Evolutionary conservation across 2,888 invertebrate species (phyloP), one percentile per base, ranked within the genome.

Genomic region (Noctua comes): DNA sequence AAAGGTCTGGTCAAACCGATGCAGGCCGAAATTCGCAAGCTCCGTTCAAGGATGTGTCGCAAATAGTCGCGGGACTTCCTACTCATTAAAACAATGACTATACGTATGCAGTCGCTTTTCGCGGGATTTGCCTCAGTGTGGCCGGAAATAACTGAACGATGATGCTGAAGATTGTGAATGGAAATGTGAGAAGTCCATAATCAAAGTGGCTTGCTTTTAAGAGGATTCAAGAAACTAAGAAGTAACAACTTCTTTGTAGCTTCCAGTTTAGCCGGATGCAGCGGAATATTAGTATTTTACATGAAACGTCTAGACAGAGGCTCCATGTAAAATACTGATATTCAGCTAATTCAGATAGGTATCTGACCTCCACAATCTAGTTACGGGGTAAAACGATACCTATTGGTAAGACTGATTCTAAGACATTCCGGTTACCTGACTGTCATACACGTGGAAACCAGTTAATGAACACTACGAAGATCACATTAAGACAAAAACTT

Each of bases 401-500:
- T 27, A 16, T 27, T 59, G 16, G 7, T 7, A 18, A 59, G 27
- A 2, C 59, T 18, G n/a, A 57, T 57, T 57, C 27, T 27, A 18
- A 27, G 27, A 59, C 59, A 18, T 59, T 59, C 18, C 18, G 18
- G 16, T 59, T 8, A 59, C 59, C 27, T 8, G 27, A 18, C 59
- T 27, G 59, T 7, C 27, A 6, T 59, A 27, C 16, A 59, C 16
- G 7, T 59, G 16, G 31, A 31, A 21, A 31, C 10, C 10, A 36
- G 18, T 64, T 31, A 43, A 43, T 66, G 16, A n/a, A 66, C 13
- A 40, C 24, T 65, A 65, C 3, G 1, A 77, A 40, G 1, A 27
- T 2, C n/a, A 27, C 7, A 11, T 80, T 54, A 43, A 18, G 1
- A 31, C 0, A 66, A 57, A n/a, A 40, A n/a, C 93, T 93, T 89